phyloP scores from a whole-genome alignment of 2,113 vertebrate species.

The Nycticebus coucang region DNA sequence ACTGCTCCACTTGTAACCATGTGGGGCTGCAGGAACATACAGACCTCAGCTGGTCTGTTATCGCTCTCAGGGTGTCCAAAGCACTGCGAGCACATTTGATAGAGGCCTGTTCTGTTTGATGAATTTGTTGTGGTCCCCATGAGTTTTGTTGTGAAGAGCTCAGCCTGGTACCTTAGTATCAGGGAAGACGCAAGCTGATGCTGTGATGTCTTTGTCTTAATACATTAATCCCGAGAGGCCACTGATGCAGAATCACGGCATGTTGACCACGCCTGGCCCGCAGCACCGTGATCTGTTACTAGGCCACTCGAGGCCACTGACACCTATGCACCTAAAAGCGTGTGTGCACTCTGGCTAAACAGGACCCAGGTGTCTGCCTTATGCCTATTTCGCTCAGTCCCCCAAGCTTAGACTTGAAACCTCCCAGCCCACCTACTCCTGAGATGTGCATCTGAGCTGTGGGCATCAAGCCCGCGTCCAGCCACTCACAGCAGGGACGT shows the following conservation, averaged over 20 bases:
- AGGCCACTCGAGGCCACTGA: accelerated
- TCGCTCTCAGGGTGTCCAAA: background rate
- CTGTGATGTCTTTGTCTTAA: background rate
- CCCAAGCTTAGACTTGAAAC: too few relatives aligned
- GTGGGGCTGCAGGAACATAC: accelerated
- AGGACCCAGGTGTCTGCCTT: accelerated
- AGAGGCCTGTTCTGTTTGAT: background rate
- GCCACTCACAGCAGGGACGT: background rate
- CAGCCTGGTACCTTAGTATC: background rate
- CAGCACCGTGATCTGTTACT: background rate
- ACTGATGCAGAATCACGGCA: accelerated
- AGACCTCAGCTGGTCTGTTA: background rate
- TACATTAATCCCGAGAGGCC: background rate
- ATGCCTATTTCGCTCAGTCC: too few relatives aligned
- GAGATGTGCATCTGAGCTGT: accelerated
- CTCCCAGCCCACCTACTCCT: background rate
- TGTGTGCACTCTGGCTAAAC: background rate
- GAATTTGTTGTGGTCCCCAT: background rate
- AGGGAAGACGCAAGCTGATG: background rate
- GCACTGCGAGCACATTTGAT: too few relatives aligned
- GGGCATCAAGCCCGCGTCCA: accelerated
- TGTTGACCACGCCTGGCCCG: background rate
- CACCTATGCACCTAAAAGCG: too few relatives aligned
- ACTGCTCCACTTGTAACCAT: background rate
- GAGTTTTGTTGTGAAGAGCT: background rate